Percentiles rank a stretch among this genome's conserved stretches.
Conservation (phyloP, 2,888 invertebrate genomes). For the Pterostichus madidus region DNA sequence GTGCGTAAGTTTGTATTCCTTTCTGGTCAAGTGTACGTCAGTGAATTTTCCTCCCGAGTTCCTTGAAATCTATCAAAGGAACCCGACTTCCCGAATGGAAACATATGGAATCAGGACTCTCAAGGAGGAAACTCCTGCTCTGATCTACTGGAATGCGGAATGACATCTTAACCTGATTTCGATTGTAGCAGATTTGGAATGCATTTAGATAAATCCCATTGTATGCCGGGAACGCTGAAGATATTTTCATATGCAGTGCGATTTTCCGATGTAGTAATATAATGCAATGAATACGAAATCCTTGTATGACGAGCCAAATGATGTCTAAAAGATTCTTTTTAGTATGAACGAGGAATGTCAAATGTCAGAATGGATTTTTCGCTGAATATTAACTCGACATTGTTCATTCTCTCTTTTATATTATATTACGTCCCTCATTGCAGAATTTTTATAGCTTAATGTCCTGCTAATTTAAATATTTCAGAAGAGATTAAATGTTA, state of each 20-base stretch:
- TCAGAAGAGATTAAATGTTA: background rate
- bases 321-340: too few species aligned
- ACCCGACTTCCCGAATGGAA: slow-evolving; percentile 26
- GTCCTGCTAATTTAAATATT: too few species aligned
- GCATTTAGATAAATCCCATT: slow-evolving; percentile 12
- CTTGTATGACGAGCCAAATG: too few species aligned
- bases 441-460: background rate
- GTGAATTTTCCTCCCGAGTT: slow-evolving; percentile 26
- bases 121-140: too few species aligned
- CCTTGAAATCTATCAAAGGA: slow-evolving; percentile 19
- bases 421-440: background rate
- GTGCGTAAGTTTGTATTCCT: background rate
- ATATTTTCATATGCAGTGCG: background rate
- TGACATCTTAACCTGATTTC: slow-evolving; percentile 27
- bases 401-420: background rate
- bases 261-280: too few species aligned
- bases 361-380: too few species aligned
- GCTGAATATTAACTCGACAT: too few species aligned
- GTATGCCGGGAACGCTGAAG: background rate
- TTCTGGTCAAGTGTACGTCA: slow-evolving; percentile 8
- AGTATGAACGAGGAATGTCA: too few species aligned
- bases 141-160: slow-evolving; percentile 15
- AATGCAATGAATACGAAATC: too few species aligned
- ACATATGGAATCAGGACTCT: slow-evolving; percentile 18
- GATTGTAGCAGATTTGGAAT: slow-evolving; percentile 1